Conservation (phyloP, 2,888 invertebrate genomes). For the Griposia aprilina region DNA sequence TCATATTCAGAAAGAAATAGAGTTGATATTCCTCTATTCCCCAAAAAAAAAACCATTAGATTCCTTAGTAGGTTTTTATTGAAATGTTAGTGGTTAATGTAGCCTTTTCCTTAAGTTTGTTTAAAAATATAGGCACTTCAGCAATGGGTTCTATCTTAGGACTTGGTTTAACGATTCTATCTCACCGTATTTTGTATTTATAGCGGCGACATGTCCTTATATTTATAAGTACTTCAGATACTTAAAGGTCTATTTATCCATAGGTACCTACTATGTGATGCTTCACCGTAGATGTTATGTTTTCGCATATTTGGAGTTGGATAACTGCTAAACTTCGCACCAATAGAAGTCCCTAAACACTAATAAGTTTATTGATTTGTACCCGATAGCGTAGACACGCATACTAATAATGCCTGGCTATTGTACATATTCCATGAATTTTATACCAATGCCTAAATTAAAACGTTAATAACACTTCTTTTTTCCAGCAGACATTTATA, state of each 20-base stretch:
- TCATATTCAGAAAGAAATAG: neutral
- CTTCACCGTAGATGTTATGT: neutral
- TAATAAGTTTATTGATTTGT: slow-evolving; percentile 38
- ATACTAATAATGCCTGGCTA: neutral
- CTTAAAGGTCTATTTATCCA: neutral
- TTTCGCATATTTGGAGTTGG: neutral
- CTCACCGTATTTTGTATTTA: slow-evolving; percentile 36
- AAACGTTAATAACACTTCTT: neutral
- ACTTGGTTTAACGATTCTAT: slow-evolving; percentile 30
- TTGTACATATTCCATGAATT: neutral
- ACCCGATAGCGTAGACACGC: neutral
- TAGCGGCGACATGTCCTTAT: slow-evolving; percentile 28
- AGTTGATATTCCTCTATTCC: neutral
- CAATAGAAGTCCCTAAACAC: neutral
- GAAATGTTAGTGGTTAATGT: neutral
- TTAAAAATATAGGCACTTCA: slow-evolving; percentile 28
- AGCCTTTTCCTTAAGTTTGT: neutral
- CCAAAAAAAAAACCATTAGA: neutral
- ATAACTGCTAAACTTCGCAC: slow-evolving; percentile 4
- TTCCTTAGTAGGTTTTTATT: neutral
- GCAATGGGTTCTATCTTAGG: slow-evolving; percentile 30
- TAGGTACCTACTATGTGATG: neutral
- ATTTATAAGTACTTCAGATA: neutral
- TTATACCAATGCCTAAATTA: neutral
- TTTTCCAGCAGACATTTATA: slow-evolving; percentile 55